These are phyloP conservation scores for Nymphalis io DNA, from an alignment of 1,140 invertebrate genomes.

Conservation along the genomic window DNA sequence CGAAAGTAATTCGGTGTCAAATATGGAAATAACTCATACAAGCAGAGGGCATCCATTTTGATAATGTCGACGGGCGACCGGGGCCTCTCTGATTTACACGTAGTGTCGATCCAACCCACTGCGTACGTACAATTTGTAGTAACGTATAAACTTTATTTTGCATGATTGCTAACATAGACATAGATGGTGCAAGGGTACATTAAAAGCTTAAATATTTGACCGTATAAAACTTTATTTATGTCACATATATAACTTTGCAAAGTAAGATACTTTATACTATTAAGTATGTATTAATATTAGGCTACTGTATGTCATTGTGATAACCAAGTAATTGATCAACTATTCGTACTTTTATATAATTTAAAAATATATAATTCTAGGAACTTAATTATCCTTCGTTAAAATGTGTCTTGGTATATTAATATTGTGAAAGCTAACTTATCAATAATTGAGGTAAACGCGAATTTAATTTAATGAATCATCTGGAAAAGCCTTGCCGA, in stretches of 20 bases:
- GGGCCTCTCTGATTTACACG: slow-evolving; percentile 70
- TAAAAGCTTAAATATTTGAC: too few species aligned
- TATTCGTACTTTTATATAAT: too few species aligned
- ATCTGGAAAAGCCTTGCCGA: slow-evolving; percentile 55
- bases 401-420: neutral
- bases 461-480: slow-evolving; percentile 73
- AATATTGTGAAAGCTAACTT: neutral
- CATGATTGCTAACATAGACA: slow-evolving; percentile 3
- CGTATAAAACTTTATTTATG: too few species aligned
- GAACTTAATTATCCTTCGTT: neutral
- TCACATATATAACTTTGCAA: too few species aligned
- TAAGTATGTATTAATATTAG: too few species aligned
- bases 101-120: slow-evolving; percentile 44
- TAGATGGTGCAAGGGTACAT: neutral
- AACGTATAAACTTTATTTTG: neutral
- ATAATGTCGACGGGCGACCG: slow-evolving; percentile 77
- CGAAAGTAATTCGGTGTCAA: slow-evolving; percentile 81
- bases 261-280: too few species aligned
- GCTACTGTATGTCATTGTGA: too few species aligned
- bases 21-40: slow-evolving; percentile 81
- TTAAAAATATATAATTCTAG: neutral
- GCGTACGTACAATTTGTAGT: slow-evolving; percentile 15
- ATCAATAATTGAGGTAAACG: slow-evolving; percentile 22
- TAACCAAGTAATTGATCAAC: too few species aligned
- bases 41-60: slow-evolving; percentile 76